Percentiles rank a stretch among this genome's conserved stretches.
Conservation (phyloP, 2,888 invertebrate genomes). For the Lysandra coridon region DNA sequence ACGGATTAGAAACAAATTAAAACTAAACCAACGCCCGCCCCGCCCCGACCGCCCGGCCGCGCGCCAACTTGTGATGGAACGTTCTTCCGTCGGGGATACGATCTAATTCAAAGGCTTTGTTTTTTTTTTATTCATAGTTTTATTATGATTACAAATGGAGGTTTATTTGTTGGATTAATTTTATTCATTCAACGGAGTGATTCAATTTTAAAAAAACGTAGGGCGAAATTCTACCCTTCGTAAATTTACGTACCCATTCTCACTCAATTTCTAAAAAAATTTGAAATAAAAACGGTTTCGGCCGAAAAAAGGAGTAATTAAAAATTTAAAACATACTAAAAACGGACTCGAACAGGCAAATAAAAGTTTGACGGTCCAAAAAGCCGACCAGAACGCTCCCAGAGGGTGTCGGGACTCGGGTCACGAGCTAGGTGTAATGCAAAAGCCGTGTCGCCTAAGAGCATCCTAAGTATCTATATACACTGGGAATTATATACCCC, state of each 20-base stretch:
- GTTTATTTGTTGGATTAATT: neutral
- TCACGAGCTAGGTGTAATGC: slow-evolving; percentile 22
- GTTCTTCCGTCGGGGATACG: neutral
- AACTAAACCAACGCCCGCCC: neutral
- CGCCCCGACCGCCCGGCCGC: neutral
- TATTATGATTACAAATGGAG: neutral
- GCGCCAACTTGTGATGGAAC: neutral
- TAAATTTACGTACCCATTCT: neutral
- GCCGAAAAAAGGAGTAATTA: neutral
- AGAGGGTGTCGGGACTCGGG: slow-evolving; percentile 23
- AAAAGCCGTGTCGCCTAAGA: slow-evolving; percentile 22
- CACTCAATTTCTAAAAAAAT: neutral
- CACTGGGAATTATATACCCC: neutral
- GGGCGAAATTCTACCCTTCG: neutral
- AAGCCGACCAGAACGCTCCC: slow-evolving; percentile 14
- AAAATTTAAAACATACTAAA: slow-evolving; percentile 2
- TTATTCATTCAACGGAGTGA: neutral
- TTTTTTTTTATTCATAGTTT: neutral
- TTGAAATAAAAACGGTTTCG: neutral
- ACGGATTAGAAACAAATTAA: slow-evolving; percentile 30
- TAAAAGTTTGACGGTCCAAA: slow-evolving; percentile 4
- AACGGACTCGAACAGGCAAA: slow-evolving; percentile 3
- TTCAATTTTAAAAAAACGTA: neutral
- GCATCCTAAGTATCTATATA: slow-evolving; percentile 11
- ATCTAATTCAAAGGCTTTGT: neutral